Conservation (phyloP, 1,140 invertebrate genomes). For the Zaprionus tsacasi region DNA sequence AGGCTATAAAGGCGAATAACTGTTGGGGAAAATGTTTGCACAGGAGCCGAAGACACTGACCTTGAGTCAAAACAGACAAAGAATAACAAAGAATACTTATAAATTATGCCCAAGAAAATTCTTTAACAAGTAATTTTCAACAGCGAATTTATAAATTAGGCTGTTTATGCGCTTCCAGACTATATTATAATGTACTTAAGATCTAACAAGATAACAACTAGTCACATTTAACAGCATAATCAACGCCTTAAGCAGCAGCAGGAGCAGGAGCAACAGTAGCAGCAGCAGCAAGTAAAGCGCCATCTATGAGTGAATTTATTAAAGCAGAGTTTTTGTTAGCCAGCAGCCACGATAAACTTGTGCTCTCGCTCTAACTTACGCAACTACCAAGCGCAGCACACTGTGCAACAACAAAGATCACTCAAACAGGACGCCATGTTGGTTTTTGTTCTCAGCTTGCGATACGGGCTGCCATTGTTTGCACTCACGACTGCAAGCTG, state of each 20-base stretch:
- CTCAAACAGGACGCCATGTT: neutral
- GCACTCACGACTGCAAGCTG: neutral
- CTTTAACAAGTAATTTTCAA: slow-evolving; percentile 9
- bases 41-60: slow-evolving; percentile 14
- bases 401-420: neutral
- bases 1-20: slow-evolving; percentile 8
- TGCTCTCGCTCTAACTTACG: neutral
- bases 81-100: slow-evolving; percentile 6
- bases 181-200: neutral
- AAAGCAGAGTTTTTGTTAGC: neutral
- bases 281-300: neutral
- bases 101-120: slow-evolving; percentile 7
- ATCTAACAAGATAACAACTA: slow-evolving; percentile 7
- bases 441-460: neutral
- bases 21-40: slow-evolving; percentile 4
- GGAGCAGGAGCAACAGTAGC: neutral
- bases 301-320: neutral
- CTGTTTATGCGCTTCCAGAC: slow-evolving; percentile 1
- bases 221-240: neutral
- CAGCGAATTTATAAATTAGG: slow-evolving; percentile 6
- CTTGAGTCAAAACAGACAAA: slow-evolving; percentile 30
- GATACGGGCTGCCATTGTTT: neutral
- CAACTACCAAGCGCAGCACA: neutral
- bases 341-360: neutral
- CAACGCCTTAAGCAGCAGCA: neutral